Conservation (phyloP, 2,888 invertebrate species). For the Galerucella nymphaeae region DNA sequence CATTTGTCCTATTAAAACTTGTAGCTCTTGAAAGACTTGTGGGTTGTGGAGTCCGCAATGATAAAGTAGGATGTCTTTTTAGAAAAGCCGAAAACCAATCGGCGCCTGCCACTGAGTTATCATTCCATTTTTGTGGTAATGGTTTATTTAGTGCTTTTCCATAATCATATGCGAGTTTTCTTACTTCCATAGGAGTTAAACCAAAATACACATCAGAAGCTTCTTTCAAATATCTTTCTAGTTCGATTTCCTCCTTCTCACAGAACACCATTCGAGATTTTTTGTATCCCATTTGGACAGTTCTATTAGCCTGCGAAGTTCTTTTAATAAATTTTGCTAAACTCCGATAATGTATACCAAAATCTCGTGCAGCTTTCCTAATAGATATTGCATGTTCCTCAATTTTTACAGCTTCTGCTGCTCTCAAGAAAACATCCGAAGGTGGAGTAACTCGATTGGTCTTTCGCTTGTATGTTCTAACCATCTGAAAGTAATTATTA, state of each 20-base stretch:
- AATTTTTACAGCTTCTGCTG: constrained; percentile 1
- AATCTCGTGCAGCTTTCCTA: constrained; percentile 6
- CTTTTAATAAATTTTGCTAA: constrained; percentile 6
- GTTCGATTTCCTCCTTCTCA: neutral
- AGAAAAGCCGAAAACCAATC: no score
- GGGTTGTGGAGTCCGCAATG: no score
- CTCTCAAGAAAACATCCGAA: constrained; percentile 6
- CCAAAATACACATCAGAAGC: constrained; percentile 4
- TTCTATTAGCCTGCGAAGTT: neutral
- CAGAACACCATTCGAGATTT: no score
- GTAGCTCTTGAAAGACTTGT: no score
- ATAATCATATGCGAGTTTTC: neutral
- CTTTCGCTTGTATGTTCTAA: constrained; percentile 7
- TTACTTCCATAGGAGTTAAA: neutral
- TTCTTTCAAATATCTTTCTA: neutral
- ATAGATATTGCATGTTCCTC: constrained; percentile 6
- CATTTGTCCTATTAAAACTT: no score
- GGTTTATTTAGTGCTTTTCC: no score
- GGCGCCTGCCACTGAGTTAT: no score
- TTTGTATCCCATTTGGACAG: no score
- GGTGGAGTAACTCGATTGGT: constrained; percentile 3
- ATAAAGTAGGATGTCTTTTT: no score
- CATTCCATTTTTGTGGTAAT: neutral
- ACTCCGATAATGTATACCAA: constrained; percentile 1
- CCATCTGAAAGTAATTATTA: no score